These are phyloP conservation scores for Coleophora flavipennella DNA, from an alignment of 2,888 invertebrate genomes.

Conservation along the genomic window DNA sequence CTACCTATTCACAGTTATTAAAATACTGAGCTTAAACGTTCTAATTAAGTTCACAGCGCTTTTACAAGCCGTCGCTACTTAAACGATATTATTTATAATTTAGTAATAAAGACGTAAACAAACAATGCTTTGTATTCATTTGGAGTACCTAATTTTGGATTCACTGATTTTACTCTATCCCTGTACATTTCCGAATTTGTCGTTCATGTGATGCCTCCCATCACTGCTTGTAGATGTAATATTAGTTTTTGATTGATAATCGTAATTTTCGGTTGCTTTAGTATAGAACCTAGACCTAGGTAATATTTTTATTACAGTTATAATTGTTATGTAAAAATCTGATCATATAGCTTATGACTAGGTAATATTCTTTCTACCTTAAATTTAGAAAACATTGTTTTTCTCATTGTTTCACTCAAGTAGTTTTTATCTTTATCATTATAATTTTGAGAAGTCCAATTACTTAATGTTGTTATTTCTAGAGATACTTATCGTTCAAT, in stretches of 20 bases:
- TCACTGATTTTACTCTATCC: constrained; percentile 51
- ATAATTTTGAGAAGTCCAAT: background rate
- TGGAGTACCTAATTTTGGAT: constrained; percentile 30
- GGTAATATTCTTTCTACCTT: constrained; percentile 61
- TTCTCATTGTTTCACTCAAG: too few species aligned
- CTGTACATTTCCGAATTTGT: constrained; percentile 73
- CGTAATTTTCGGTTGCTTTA: too few species aligned
- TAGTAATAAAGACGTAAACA: background rate
- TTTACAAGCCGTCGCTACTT: constrained; percentile 45
- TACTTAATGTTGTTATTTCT: too few species aligned
- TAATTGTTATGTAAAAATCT: constrained; percentile 48
- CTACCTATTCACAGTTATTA: constrained; percentile 54
- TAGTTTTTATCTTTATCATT: too few species aligned
- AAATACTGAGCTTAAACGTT: constrained; percentile 51
- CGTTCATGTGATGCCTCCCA: constrained; percentile 13
- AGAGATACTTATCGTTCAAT: too few species aligned
- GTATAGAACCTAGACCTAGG: constrained; percentile 13
- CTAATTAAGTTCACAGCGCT: constrained; percentile 53
- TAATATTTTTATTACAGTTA: constrained; percentile 41
- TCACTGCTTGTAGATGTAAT: too few species aligned
- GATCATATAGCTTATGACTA: constrained; percentile 67
- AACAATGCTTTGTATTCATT: too few species aligned
- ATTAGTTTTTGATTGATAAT: too few species aligned
- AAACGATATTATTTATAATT: constrained; percentile 25
- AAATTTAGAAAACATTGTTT: constrained; percentile 30